These are phyloP conservation scores for Drosophila nr. medialis DNA, from an alignment of 2,888 invertebrate genomes.

Conservation along the genomic window DNA sequence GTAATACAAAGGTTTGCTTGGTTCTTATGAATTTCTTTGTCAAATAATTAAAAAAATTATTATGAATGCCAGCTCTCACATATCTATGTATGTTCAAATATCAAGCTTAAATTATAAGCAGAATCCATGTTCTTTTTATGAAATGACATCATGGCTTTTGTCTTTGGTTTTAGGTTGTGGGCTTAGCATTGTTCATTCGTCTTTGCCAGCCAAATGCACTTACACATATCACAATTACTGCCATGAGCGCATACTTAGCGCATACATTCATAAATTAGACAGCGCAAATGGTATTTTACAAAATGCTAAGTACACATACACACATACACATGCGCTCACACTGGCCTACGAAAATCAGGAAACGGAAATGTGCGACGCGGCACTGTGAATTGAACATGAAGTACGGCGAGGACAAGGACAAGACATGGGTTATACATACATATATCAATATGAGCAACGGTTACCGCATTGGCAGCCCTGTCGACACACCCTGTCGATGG, in stretches of 20 bases:
- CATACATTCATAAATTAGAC: slow-evolving; percentile 72
- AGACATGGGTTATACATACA: slow-evolving; percentile 68
- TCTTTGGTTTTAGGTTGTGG: slow-evolving; percentile 29
- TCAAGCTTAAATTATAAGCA: slow-evolving; percentile 1
- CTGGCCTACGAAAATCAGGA: slow-evolving; percentile 72
- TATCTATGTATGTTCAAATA: not conserved
- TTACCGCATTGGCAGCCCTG: slow-evolving; percentile 32
- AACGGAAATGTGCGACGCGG: slow-evolving; percentile 75
- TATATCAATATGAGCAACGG: slow-evolving; percentile 23
- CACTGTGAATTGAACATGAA: slow-evolving; percentile 80
- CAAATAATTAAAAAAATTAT: not conserved
- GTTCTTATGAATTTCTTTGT: not conserved
- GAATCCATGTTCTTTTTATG: not conserved
- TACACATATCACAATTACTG: slow-evolving; percentile 70
- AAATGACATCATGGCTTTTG: slow-evolving; percentile 67
- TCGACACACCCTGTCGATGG: slow-evolving; percentile 29
- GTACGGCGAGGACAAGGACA: slow-evolving; percentile 50
- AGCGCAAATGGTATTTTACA: slow-evolving; percentile 66
- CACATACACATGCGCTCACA: slow-evolving; percentile 16
- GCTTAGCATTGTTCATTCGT: slow-evolving; percentile 37
- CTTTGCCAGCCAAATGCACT: slow-evolving; percentile 54
- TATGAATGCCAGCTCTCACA: slow-evolving; percentile 1
- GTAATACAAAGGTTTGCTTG: not conserved
- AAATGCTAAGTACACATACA: slow-evolving; percentile 64
- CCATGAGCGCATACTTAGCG: slow-evolving; percentile 62